Percentiles rank a stretch among this genome's conserved stretches.
phyloP scores from a whole-genome alignment of 2,113 vertebrate species.

The Sinocyclocheilus anophthalmus region DNA sequence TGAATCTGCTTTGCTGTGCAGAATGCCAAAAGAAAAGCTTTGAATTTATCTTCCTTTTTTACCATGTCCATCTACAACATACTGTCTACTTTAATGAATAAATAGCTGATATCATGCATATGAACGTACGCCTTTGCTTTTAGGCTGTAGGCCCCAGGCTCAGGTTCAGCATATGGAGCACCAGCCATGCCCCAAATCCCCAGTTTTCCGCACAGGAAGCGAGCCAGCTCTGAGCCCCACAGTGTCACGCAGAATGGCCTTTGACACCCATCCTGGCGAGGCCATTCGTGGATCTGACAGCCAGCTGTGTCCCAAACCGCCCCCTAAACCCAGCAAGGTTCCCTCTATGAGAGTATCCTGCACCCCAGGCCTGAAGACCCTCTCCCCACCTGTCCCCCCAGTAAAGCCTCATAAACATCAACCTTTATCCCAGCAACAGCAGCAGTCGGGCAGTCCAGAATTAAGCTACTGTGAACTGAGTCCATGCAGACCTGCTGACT shows the following conservation, averaged over 20 bases:
- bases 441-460: constrained; percentile 61
- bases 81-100: neutral
- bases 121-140: constrained; percentile 1
- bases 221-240: constrained; percentile 91
- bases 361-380: constrained; percentile 65
- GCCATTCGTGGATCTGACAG: constrained; percentile 91
- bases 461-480: constrained; percentile 79
- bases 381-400: constrained; percentile 67
- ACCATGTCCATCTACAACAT: neutral
- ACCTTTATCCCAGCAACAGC: constrained; percentile 45
- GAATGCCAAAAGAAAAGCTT: constrained; percentile 17
- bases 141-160: constrained; percentile 80
- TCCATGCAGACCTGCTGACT: constrained; percentile 64
- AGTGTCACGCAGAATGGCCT: constrained; percentile 74
- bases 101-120: neutral
- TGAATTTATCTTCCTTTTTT: neutral
- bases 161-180: constrained; percentile 72
- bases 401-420: constrained; percentile 83
- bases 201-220: constrained; percentile 92
- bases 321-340: constrained; percentile 94
- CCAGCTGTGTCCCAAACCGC: constrained; percentile 90
- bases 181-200: constrained; percentile 78
- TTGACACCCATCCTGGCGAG: constrained; percentile 76
- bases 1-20: constrained; percentile 4
- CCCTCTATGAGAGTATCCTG: constrained; percentile 69